Conservation (phyloP, 2,113 vertebrate species). For the Meriones unguiculatus region DNA sequence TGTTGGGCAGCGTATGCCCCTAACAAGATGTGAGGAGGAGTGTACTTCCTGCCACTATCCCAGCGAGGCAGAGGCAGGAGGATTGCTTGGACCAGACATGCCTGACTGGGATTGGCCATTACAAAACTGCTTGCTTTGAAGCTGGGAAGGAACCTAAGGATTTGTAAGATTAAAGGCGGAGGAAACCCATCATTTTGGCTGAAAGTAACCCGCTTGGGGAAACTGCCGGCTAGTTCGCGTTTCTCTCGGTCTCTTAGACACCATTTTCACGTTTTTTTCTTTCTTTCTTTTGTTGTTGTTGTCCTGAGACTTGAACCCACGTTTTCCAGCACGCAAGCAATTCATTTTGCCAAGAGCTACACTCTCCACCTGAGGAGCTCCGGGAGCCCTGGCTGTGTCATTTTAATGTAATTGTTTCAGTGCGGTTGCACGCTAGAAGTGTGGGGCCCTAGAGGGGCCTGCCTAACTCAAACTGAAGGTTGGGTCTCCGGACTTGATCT, state of each 20-base stretch:
- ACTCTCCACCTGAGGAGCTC: not conserved
- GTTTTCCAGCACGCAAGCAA: not conserved
- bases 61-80: not conserved
- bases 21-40: not conserved
- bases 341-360: not conserved
- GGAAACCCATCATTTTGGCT: not conserved
- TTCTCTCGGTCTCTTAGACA: not conserved
- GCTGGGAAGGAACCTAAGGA: not conserved
- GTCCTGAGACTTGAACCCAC: not conserved
- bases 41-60: not conserved
- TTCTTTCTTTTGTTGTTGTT: not conserved
- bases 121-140: not conserved
- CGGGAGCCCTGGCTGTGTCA: not conserved
- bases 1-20: not conserved
- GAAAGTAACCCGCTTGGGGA: not conserved
- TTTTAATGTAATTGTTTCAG: not conserved
- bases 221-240: not conserved
- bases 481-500: constrained; percentile 32
- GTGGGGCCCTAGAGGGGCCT: not conserved
- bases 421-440: not conserved
- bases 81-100: not conserved
- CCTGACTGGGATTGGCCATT: not conserved
- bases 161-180: not conserved
- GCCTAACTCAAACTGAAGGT: not conserved
- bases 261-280: not conserved